Base-by-base conservation (phyloP, 2,797 vertebrate genomes). In the Aeoliscus strigatus region DNA sequence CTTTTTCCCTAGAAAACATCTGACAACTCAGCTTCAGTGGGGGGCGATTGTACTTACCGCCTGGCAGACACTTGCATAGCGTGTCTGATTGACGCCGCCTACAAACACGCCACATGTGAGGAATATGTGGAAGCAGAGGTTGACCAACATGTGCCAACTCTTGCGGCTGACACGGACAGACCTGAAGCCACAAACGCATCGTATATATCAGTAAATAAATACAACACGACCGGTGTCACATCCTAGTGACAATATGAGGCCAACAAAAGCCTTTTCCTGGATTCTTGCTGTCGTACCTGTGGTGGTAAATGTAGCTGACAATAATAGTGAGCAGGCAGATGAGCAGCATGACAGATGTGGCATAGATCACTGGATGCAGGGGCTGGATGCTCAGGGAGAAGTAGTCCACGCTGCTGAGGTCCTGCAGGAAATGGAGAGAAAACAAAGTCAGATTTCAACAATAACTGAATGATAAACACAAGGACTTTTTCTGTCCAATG, bases 91-190 rank as follows among this genome's bases (percentile, higher is more conserved):
- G 75, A 99, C 78, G 50, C 96, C 96, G 21, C 92, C 92, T 14
- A 94, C 83, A 46, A 93, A 99, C 55, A 96, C 90, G 33, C 83
- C 85, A 14, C 93, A 93, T 5, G 92, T 95, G 79, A 99, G 90
- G 60, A 93, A 90, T 61, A 97, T 80, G 82, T 98, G 96, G 67
- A 94, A 88, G 60, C 91, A 92, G 58, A 98, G 83, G 82, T 97
- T 98, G 70, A 99, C 87, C 58, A 99, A 73, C 96, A 98, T 98
- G 79, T 99, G 96, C 96, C 96, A 98, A 64, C 88, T 93, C 84
- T 98, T 98, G 36, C 91, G 87, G 70, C 96, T 98, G 67, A 99
- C 91, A 4, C 91, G 88, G 60, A 96, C 90, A 39, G 92, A 79
- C 70, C 96, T 98, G 83, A 42, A 39, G 45, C 64, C 45, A 66